These are phyloP conservation scores for Alethe diademata DNA, from an alignment of 2,113 vertebrate genomes.

Conservation along the genomic window DNA sequence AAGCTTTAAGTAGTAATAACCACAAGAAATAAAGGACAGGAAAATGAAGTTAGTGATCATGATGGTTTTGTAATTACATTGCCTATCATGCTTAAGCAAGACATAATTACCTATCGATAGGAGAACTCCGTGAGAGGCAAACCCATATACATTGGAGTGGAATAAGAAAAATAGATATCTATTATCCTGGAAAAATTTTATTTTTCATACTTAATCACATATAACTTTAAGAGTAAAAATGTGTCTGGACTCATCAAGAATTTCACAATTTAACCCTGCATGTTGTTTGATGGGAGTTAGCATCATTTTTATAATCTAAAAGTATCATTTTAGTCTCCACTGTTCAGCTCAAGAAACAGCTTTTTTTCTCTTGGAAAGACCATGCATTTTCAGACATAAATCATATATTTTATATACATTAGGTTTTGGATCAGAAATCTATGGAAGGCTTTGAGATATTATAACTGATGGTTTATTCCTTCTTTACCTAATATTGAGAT, in stretches of 20 bases:
- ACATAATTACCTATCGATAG: not conserved
- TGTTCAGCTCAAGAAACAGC: not conserved
- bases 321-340: not conserved
- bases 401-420: not conserved
- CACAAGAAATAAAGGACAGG: not conserved
- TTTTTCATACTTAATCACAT: not conserved
- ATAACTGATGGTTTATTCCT: not conserved
- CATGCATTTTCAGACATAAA: not conserved
- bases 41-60: not conserved
- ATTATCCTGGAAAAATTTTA: rapidly evolving
- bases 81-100: not conserved
- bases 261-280: not conserved
- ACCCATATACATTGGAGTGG: not conserved
- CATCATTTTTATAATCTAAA: not conserved
- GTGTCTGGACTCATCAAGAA: not conserved
- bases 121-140: not conserved
- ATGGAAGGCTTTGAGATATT: not conserved
- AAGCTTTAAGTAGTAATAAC: not conserved
- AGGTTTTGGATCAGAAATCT: not conserved
- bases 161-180: not conserved
- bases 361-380: not conserved
- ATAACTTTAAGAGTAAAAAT: not conserved
- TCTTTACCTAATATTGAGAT: not conserved
- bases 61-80: not conserved
- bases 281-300: not conserved